These are phyloP conservation scores for Bombylius major DNA, from an alignment of 2,888 invertebrate species.

Conservation along the genomic window DNA sequence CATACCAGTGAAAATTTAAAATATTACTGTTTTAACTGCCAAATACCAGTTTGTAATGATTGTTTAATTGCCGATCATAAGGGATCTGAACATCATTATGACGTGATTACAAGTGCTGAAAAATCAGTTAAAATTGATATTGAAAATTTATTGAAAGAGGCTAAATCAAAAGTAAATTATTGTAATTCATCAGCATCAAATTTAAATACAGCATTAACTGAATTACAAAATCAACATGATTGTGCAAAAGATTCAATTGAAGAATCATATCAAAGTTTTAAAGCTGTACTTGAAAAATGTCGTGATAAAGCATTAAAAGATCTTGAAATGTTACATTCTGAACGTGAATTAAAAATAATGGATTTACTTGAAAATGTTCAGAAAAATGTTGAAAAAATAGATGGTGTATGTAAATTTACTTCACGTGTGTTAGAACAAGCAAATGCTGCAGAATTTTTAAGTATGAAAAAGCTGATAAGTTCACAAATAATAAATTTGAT, in stretches of 20 bases:
- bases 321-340: conserved; percentile 64
- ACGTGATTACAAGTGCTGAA: conserved; percentile 69
- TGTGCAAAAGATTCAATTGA: conserved; percentile 71
- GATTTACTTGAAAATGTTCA: conserved; percentile 72
- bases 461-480: conserved; percentile 66
- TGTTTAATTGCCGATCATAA: conserved; percentile 75
- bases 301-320: conserved; percentile 63
- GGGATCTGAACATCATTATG: conserved; percentile 70
- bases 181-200: conserved; percentile 64
- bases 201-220: conserved; percentile 67
- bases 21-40: conserved; percentile 78
- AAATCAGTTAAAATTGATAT: conserved; percentile 65
- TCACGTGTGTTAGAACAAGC: conserved; percentile 69
- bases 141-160: conserved; percentile 58
- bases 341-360: conserved; percentile 81
- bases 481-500: conserved; percentile 66
- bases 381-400: conserved; percentile 70
- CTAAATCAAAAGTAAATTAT: conserved; percentile 59
- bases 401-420: conserved; percentile 77
- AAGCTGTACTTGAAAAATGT: conserved; percentile 67
- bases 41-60: conserved; percentile 76
- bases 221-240: conserved; percentile 76
- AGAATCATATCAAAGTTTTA: conserved; percentile 67
- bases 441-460: conserved; percentile 71
- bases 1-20: conserved; percentile 76